Percentiles rank a stretch among this genome's conserved stretches.
phyloP scores from a whole-genome alignment of 1,140 invertebrate genomes.

The Leptopilina clavipes region DNA sequence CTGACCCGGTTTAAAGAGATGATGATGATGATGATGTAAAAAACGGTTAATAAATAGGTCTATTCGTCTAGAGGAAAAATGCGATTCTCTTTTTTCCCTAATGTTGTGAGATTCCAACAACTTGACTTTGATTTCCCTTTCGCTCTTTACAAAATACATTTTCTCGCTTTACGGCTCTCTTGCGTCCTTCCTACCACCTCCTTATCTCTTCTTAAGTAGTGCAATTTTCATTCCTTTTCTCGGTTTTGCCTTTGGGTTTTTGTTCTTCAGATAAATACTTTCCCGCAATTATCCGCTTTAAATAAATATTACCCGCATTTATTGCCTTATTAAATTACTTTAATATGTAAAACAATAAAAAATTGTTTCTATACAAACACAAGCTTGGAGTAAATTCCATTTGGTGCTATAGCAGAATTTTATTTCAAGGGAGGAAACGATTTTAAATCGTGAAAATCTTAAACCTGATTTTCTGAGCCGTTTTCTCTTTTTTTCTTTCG shows the following conservation, averaged over 20 bases:
- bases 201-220: slow-evolving; percentile 30
- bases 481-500: no score
- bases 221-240: slow-evolving; percentile 35
- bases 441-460: no score
- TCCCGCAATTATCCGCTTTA: not conserved
- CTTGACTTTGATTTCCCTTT: not conserved
- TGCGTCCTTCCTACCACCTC: slow-evolving; percentile 1
- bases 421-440: no score
- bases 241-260: not conserved
- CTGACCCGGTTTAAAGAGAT: no score
- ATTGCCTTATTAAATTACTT: not conserved
- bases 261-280: not conserved
- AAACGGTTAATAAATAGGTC: not conserved
- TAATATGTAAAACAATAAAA: not conserved
- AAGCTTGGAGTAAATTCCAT: no score
- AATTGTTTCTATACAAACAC: no score
- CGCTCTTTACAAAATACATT: not conserved
- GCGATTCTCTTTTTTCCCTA: not conserved
- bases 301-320: not conserved
- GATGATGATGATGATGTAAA: not conserved
- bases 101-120: not conserved
- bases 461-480: no score
- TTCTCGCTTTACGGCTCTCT: not conserved
- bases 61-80: not conserved
- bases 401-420: no score